Conservation (phyloP, 30 jellyfish, hydroid and myxozoan genomes). For the Aurelia coerulea region DNA sequence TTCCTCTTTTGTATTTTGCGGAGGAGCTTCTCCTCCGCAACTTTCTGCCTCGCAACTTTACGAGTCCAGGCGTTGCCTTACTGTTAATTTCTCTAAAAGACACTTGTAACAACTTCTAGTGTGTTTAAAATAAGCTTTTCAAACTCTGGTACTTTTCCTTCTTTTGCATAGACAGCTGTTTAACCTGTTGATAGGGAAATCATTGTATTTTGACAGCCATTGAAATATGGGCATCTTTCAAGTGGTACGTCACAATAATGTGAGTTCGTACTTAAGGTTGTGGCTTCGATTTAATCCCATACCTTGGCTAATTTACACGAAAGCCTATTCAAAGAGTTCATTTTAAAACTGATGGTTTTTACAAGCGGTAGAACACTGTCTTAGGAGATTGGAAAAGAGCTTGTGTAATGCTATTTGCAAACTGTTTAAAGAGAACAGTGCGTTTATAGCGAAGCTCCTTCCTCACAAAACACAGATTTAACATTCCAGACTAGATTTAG, state of each 20-base stretch:
- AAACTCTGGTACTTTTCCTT: no score
- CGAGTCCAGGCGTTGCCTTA: no score
- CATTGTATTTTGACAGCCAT: constrained; percentile 49
- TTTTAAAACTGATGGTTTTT: constrained; percentile 60
- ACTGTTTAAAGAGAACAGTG: constrained; percentile 4
- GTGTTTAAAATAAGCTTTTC: no score
- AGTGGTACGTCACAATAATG: constrained; percentile 64
- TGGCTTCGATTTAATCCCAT: constrained; percentile 59
- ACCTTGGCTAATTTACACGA: constrained; percentile 69
- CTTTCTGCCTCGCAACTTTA: no score
- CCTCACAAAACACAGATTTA: background rate
- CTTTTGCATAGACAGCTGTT: constrained; percentile 10
- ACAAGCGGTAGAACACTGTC: constrained; percentile 18
- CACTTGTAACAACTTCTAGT: no score
- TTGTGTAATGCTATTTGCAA: constrained; percentile 4
- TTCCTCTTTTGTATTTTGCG: no score
- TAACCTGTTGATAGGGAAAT: constrained; percentile 4
- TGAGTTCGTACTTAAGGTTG: constrained; percentile 40
- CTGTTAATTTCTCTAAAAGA: no score
- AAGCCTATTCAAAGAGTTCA: constrained; percentile 47
- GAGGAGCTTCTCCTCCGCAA: no score
- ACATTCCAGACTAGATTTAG: background rate
- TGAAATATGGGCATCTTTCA: constrained; percentile 48
- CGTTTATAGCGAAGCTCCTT: background rate
- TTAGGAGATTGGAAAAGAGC: constrained; percentile 10